phyloP scores from a whole-genome alignment of 2,888 invertebrate species.

The Taenaris catops region DNA sequence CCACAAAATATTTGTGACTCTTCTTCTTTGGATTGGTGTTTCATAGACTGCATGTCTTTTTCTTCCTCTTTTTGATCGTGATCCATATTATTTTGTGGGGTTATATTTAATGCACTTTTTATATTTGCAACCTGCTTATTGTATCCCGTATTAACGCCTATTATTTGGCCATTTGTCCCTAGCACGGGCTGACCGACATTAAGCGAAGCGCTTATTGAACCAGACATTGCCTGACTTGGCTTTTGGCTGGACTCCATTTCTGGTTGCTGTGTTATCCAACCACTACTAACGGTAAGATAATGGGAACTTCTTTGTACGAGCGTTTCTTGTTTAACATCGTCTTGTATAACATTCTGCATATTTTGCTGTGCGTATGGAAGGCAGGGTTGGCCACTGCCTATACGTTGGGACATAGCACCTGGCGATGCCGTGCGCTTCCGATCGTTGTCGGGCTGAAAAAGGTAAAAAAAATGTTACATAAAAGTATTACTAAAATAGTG shows the following conservation, averaged over 20 bases:
- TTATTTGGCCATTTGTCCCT: slow-evolving; percentile 81
- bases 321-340: slow-evolving; percentile 56
- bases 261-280: slow-evolving; percentile 68
- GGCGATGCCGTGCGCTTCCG: slow-evolving; percentile 45
- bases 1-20: slow-evolving; percentile 70
- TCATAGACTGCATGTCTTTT: slow-evolving; percentile 39
- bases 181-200: slow-evolving; percentile 64
- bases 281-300: slow-evolving; percentile 69
- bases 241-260: slow-evolving; percentile 50
- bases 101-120: slow-evolving; percentile 38
- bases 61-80: slow-evolving; percentile 51
- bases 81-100: slow-evolving; percentile 36
- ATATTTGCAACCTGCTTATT: slow-evolving; percentile 44
- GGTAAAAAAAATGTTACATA: no score
- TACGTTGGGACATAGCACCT: slow-evolving; percentile 39
- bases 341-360: slow-evolving; percentile 38
- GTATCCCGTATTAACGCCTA: slow-evolving; percentile 75
- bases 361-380: slow-evolving; percentile 45
- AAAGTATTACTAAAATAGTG: no score
- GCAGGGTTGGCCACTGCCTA: slow-evolving; percentile 36
- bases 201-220: slow-evolving; percentile 34
- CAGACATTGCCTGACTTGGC: slow-evolving; percentile 32
- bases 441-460: slow-evolving; percentile 57
- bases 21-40: slow-evolving; percentile 51
- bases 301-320: slow-evolving; percentile 63